Evolutionary conservation across 2,888 invertebrate species (phyloP).

Genomic region (Hydrotaea diabolus): DNA sequence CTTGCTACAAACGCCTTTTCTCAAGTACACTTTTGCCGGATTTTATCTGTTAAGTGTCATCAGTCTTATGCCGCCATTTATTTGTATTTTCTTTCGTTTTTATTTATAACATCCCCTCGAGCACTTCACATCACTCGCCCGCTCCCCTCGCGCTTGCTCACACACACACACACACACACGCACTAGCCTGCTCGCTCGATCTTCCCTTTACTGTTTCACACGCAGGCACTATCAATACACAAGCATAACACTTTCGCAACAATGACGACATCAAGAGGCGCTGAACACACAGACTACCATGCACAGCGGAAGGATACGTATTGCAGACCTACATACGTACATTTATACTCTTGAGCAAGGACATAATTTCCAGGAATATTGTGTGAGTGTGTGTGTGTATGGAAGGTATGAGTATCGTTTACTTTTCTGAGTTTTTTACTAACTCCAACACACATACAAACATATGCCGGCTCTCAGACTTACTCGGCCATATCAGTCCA

Average conservation of each 20-base stretch:
- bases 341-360: conserved; percentile 45
- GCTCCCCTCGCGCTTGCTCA: neutral
- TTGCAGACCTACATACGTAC: neutral
- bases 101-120: conserved; percentile 22
- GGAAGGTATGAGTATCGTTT: conserved; percentile 15
- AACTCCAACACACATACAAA: neutral
- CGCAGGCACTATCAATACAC: neutral
- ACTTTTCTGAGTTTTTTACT: neutral
- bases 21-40: conserved; percentile 65
- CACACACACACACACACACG: neutral
- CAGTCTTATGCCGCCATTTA: conserved; percentile 69
- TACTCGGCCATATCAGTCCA: neutral
- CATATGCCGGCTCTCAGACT: neutral
- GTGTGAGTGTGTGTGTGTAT: conserved; percentile 9
- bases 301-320: neutral
- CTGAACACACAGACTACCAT: neutral
- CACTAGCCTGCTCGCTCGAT: too few species aligned
- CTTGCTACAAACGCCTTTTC: conserved; percentile 58
- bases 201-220: too few species aligned
- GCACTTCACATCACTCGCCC: neutral
- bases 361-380: conserved; percentile 57
- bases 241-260: conserved; percentile 10
- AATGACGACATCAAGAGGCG: neutral
- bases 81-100: conserved; percentile 56
- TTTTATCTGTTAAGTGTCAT: conserved; percentile 77